Evolutionary conservation across 2,113 vertebrate genomes (phyloP).

Genomic region (Neomonachus schauinslandi): DNA sequence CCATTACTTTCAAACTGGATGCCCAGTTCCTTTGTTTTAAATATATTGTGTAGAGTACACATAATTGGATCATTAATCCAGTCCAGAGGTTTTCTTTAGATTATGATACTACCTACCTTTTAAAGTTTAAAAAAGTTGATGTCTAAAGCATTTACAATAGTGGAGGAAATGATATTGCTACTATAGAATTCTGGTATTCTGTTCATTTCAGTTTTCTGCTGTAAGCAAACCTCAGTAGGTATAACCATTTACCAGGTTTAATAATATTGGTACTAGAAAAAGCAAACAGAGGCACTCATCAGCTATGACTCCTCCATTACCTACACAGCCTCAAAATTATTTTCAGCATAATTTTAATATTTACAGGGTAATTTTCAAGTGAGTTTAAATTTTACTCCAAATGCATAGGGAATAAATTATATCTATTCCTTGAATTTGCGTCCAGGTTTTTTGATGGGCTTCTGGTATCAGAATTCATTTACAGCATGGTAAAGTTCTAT

Average conservation of each 20-base stretch:
- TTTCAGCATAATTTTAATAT: not conserved
- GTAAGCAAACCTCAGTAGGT: not conserved
- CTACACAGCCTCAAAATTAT: not conserved
- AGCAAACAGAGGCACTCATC: not conserved
- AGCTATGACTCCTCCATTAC: not conserved
- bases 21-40: not conserved
- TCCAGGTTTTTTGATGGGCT: not conserved
- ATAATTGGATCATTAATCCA: not conserved
- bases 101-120: not conserved
- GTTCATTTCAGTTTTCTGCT: not conserved
- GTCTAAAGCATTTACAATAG: not conserved
- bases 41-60: not conserved
- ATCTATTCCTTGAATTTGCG: not conserved
- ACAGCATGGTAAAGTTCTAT: not conserved
- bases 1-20: not conserved
- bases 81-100: not conserved
- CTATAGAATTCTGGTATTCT: not conserved
- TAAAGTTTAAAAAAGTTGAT: not conserved
- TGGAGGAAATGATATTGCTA: not conserved
- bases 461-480: constrained; percentile 1
- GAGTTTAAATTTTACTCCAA: not conserved
- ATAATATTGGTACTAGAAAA: not conserved
- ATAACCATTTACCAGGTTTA: not conserved
- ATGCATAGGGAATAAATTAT: not conserved
- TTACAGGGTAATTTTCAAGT: not conserved